phyloP scores from a whole-genome alignment of 2,797 vertebrate genomes.

The Australoheros facetus region DNA sequence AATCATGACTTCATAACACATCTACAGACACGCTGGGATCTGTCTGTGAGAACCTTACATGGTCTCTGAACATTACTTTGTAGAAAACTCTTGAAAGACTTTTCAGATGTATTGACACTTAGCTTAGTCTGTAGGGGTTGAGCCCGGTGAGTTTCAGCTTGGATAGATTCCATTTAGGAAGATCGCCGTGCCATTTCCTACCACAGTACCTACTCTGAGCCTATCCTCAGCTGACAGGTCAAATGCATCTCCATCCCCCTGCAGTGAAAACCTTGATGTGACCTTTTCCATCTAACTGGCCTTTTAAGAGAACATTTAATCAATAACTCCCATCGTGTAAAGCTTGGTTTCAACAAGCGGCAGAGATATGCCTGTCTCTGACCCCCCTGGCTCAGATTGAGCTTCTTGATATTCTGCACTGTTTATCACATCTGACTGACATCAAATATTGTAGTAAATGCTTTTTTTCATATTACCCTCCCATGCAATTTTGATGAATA shows the following conservation, averaged over 20 bases:
- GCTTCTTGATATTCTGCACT: conserved; percentile 1
- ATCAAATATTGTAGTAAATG: not conserved
- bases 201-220: conserved; percentile 36
- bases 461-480: not conserved
- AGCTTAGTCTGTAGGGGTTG: conserved; percentile 22
- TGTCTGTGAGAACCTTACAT: not conserved
- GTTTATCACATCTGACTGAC: not conserved
- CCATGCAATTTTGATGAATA: not conserved
- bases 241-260: conserved; percentile 58
- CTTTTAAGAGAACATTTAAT: conserved; percentile 72
- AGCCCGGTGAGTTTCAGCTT: conserved; percentile 50
- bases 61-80: conserved; percentile 1
- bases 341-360: conserved; percentile 52
- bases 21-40: not conserved
- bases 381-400: conserved; percentile 5
- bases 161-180: conserved; percentile 57
- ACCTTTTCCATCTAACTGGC: conserved; percentile 62
- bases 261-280: conserved; percentile 60
- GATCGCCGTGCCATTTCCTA: conserved; percentile 28
- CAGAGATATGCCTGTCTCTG: conserved; percentile 21
- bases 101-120: conserved; percentile 41
- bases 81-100: conserved; percentile 34
- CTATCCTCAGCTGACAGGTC: conserved; percentile 58
- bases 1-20: not conserved
- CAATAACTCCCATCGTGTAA: conserved; percentile 59